Base-by-base conservation (phyloP, 2,888 invertebrate genomes). In the Sphaerophoria rueppellii region DNA sequence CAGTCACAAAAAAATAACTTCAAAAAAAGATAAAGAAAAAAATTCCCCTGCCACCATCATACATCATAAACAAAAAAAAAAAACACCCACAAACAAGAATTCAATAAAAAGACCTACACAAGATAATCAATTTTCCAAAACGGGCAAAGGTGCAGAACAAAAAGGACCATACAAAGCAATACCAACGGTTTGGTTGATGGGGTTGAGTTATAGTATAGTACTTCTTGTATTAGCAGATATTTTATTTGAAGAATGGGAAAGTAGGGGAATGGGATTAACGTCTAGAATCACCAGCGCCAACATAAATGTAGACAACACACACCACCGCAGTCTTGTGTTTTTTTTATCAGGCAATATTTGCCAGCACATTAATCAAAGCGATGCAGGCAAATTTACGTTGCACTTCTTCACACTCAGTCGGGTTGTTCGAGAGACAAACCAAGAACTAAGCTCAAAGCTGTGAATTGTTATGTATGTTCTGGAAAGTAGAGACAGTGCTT, bases 301-400 rank as follows among this genome's bases (percentile, higher is more conserved):
- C 69, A 54, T 69, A 71, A 60, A 69, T 50, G 69, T 61, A 40
- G 54, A 48, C 34, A 1, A 11, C 7, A 50, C 52, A 63, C 57
- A 71, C 16, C 35, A 40, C 57, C 76, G 81, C 73, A 77, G 81
- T 76, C 76, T 77, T 77, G 70, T 82, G 58, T 85, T 87, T 65
- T 88, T 87, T 65, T 88, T 88, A 88, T 87, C 88, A 87, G 87
- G 86, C 87, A 87, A 88, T 88, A 88, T 88, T 88, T 88, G 88
- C 88, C 88, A 87, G 87, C 86, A 88, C 88, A 88, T 88, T 87
- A 88, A 87, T 88, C 88, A 88, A 87, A 88, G 87, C 82, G 87
- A 87, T 88, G 87, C 88, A 87, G 88, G 87, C 86, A 88, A 88
- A 87, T 88, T 87, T 87, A 87, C 87, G 87, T 87, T 87, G 87